Percentiles rank a stretch among this genome's conserved stretches.
Evolutionary conservation across 2,113 vertebrate species (phyloP).

Genomic region (Lagopus leucura): DNA sequence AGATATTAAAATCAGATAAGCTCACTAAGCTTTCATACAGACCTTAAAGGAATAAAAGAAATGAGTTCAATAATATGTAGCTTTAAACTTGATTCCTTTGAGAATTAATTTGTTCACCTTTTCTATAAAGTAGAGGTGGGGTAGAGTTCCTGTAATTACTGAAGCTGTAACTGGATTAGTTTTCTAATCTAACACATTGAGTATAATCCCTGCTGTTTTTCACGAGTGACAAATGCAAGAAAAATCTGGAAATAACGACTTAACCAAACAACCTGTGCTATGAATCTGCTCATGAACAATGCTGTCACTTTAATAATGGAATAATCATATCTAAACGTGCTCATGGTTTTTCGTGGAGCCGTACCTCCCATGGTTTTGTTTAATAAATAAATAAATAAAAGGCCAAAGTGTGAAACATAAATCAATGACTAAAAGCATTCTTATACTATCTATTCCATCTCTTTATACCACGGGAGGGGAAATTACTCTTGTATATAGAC

Average conservation of each 20-base stretch:
- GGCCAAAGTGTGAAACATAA: not conserved
- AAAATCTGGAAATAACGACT: not conserved
- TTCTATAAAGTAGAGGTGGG: not conserved
- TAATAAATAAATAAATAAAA: not conserved
- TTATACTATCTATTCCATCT: not conserved
- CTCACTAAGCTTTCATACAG: slow-evolving; percentile 7
- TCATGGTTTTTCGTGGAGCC: not conserved
- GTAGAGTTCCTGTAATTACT: slow-evolving; percentile 1
- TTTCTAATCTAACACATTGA: not conserved
- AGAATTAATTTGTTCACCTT: not conserved
- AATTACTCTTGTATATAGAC: not conserved
- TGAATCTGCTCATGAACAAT: not conserved
- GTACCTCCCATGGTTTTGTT: not conserved
- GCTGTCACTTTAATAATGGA: not conserved
- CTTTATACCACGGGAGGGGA: not conserved
- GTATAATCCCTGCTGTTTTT: not conserved
- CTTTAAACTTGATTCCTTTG: slow-evolving; percentile 24
- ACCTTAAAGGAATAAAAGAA: slow-evolving; percentile 39
- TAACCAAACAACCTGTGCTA: not conserved
- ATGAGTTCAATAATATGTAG: not conserved
- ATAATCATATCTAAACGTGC: not conserved
- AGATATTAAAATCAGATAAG: slow-evolving; percentile 40
- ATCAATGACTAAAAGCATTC: not conserved
- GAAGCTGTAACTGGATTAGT: not conserved
- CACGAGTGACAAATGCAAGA: not conserved